Conservation (phyloP, 2,113 vertebrate genomes). For the Corythornis cristatus region DNA sequence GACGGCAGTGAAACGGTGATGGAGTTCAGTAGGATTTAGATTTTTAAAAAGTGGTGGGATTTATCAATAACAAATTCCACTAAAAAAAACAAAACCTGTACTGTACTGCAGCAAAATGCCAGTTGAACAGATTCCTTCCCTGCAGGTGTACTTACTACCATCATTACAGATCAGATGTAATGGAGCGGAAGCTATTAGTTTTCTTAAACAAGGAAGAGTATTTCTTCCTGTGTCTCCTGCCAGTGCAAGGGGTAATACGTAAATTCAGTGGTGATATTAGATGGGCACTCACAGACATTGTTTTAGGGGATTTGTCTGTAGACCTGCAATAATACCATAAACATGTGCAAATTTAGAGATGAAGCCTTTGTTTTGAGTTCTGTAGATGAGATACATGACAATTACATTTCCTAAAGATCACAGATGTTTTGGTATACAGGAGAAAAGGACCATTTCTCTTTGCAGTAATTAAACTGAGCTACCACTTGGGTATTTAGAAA, state of each 20-base stretch:
- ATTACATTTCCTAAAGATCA: not conserved
- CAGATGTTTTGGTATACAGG: not conserved
- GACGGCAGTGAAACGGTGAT: conserved; percentile 54
- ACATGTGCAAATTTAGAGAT: conserved; percentile 39
- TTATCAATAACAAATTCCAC: conserved; percentile 77
- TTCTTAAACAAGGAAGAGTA: conserved; percentile 75
- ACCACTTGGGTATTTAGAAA: not conserved
- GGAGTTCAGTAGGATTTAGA: conserved; percentile 70
- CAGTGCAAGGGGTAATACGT: conserved; percentile 47
- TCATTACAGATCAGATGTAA: conserved; percentile 81
- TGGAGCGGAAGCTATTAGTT: conserved; percentile 82
- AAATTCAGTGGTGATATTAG: conserved; percentile 61
- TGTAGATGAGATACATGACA: not conserved
- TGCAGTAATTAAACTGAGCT: not conserved
- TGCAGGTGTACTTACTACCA: conserved; percentile 67
- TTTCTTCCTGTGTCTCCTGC: conserved; percentile 63
- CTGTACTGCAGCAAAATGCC: conserved; percentile 64
- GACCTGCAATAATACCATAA: conserved; percentile 35
- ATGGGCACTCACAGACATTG: conserved; percentile 35
- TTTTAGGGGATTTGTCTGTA: conserved; percentile 33
- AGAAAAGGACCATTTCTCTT: not conserved
- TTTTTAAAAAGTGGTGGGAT: conserved; percentile 77
- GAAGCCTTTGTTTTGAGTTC: conserved; percentile 50
- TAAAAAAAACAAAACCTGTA: not conserved
- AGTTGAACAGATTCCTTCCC: conserved; percentile 75